Base-by-base conservation (phyloP, 2,888 invertebrate genomes). In the Oscheius sp. region DNA sequence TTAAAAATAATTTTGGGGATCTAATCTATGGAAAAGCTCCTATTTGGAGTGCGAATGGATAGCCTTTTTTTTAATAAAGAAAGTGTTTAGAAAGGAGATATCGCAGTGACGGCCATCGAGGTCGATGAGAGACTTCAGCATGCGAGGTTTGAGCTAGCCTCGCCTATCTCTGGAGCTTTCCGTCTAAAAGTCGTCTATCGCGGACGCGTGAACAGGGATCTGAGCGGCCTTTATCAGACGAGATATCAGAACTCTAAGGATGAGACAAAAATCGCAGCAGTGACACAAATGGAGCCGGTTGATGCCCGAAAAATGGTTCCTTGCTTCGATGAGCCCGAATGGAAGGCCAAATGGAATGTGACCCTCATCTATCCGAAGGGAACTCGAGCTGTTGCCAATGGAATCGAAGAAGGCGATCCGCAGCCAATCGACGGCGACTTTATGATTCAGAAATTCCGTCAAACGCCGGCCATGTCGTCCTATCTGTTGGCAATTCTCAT, bases 401-500 rank as follows among this genome's bases (percentile, higher is more conserved):
- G 71, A 17, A 67, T 72, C 15, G 70, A 74, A 42, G n/a, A n/a
- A 3, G 61, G 45, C 20, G 15, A 42, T 4, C 45, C 61, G 20
- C 3, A 17, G 15, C 34, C 33, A 39, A 46, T 45, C 5, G 25
- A 57, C 33, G 31, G 34, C 3, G 72, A 89, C 2, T 93, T 91
- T 90, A 88, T 91, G 0, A 92, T 91, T 90, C 93, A 93, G 82
- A 89, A 89, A 12, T 87, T 86, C 76, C 83, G 87, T 50, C 77
- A 80, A 37, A 87, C 87, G 17, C 87, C 88, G 3, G 84, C 84
- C 87, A 95, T 95, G 94, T 92, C 94, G 66, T 93, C 94, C 0
- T 95, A 95, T 87, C 88, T 94, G 6, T 92, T 94, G 79, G 93
- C 94, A 0, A 91, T 94, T 78, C 91, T 93, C 0, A 92, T 95